phyloP scores from a whole-genome alignment of 1,140 invertebrate species.

The Procambarus virginalis region DNA sequence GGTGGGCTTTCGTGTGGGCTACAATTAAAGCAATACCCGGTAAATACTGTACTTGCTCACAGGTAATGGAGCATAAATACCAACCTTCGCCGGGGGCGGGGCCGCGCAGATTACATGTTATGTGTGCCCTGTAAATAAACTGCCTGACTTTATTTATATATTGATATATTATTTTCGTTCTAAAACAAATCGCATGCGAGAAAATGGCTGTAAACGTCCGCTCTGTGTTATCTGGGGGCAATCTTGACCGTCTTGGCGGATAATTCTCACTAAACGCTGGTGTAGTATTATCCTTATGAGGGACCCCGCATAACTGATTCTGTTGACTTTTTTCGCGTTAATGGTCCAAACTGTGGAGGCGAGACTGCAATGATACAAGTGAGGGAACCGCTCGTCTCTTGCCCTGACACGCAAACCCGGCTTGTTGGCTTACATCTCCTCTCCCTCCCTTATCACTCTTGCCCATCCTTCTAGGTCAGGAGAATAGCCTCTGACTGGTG shows the following conservation, averaged over 20 bases:
- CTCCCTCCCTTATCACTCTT: not conserved
- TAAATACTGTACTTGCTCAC: conserved; percentile 49
- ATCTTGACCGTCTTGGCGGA: conserved; percentile 9
- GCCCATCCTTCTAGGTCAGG: conserved; percentile 12
- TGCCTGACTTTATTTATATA: conserved; percentile 46
- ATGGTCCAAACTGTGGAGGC: conserved; percentile 15
- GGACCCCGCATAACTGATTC: conserved; percentile 15
- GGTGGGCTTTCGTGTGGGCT: conserved; percentile 12
- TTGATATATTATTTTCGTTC: conserved; percentile 39
- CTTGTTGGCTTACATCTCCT: conserved; percentile 28
- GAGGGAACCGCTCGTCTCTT: conserved; percentile 38
- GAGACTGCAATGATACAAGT: conserved; percentile 24
- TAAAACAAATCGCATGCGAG: conserved; percentile 41
- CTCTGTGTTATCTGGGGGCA: conserved; percentile 31
- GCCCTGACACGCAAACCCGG: conserved; percentile 3
- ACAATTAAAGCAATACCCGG: conserved; percentile 54
- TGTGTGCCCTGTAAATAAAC: conserved; percentile 51
- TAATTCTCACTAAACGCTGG: conserved; percentile 18
- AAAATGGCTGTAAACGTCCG: conserved; percentile 31
- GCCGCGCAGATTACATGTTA: conserved; percentile 45
- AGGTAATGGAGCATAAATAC: conserved; percentile 46
- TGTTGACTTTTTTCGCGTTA: conserved; percentile 22
- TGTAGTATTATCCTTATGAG: conserved; percentile 13
- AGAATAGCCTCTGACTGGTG: conserved; percentile 8
- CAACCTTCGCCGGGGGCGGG: conserved; percentile 15